phyloP scores from a whole-genome alignment of 1,140 invertebrate species.

The Mesaphorura yosii region DNA sequence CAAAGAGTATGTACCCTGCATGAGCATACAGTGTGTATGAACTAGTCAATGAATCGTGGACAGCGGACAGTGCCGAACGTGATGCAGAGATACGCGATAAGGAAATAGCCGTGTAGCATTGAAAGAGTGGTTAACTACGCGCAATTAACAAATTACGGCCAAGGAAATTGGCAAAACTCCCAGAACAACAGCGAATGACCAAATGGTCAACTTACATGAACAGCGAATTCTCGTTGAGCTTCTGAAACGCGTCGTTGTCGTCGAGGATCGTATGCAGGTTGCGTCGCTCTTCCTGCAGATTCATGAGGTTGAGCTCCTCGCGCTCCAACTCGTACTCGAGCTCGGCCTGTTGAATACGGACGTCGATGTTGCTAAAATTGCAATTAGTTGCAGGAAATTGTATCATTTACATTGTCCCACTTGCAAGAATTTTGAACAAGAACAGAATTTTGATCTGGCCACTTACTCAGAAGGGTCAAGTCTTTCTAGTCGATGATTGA shows the following conservation, averaged over 20 bases:
- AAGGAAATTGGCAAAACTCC: too few species aligned
- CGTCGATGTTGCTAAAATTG: slow-evolving; percentile 70
- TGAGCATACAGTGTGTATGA: too few species aligned
- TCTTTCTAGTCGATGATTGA: slow-evolving; percentile 58
- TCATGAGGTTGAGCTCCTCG: slow-evolving; percentile 72
- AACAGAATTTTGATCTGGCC: slow-evolving; percentile 20
- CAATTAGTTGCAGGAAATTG: slow-evolving; percentile 5
- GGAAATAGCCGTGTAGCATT: too few species aligned
- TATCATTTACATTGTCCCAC: background rate
- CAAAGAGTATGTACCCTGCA: too few species aligned
- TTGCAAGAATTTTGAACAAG: background rate
- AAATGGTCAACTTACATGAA: slow-evolving; percentile 28
- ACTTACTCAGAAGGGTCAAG: slow-evolving; percentile 69
- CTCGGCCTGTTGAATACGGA: slow-evolving; percentile 78
- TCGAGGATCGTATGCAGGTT: slow-evolving; percentile 65
- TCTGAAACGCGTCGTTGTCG: slow-evolving; percentile 38
- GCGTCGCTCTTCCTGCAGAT: slow-evolving; percentile 65
- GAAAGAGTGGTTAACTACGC: too few species aligned
- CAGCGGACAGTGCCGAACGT: too few species aligned
- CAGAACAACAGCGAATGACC: too few species aligned
- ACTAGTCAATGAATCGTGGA: too few species aligned
- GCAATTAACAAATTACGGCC: too few species aligned
- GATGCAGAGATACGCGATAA: too few species aligned
- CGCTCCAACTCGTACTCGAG: slow-evolving; percentile 73
- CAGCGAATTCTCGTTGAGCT: slow-evolving; percentile 28